Conservation (phyloP, 2,797 vertebrate species). For the Eospalax fontanierii region DNA sequence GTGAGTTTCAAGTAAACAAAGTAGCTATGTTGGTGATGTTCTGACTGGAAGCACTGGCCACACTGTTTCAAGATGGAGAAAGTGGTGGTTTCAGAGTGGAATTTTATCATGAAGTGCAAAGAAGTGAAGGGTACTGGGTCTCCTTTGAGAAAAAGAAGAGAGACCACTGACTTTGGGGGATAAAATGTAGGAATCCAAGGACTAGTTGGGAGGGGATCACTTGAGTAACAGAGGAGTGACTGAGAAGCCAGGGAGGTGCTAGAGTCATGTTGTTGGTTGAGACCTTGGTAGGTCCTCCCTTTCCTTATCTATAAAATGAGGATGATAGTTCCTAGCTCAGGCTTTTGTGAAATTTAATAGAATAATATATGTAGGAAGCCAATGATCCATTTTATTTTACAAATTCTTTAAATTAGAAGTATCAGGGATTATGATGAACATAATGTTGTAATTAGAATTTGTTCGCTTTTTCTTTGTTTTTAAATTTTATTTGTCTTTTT, state of each 20-base stretch:
- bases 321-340: background rate
- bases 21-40: too few species aligned
- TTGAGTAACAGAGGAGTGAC: background rate
- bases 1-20: too few species aligned
- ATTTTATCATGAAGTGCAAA: too few species aligned
- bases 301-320: background rate
- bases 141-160: too few species aligned
- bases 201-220: too few species aligned
- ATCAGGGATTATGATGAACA: background rate
- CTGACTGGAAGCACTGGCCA: too few species aligned
- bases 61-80: too few species aligned
- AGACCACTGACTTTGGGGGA: too few species aligned
- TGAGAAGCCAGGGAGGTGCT: background rate
- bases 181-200: too few species aligned
- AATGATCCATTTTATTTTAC: background rate
- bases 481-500: background rate
- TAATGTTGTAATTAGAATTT: background rate
- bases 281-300: background rate
- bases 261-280: background rate
- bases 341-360: background rate
- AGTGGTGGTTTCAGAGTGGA: too few species aligned
- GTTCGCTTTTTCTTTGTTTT: background rate
- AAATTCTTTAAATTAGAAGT: background rate
- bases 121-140: too few species aligned
- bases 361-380: background rate